Base-by-base conservation (phyloP, 1,140 invertebrate genomes). In the Helicoverpa zea region DNA sequence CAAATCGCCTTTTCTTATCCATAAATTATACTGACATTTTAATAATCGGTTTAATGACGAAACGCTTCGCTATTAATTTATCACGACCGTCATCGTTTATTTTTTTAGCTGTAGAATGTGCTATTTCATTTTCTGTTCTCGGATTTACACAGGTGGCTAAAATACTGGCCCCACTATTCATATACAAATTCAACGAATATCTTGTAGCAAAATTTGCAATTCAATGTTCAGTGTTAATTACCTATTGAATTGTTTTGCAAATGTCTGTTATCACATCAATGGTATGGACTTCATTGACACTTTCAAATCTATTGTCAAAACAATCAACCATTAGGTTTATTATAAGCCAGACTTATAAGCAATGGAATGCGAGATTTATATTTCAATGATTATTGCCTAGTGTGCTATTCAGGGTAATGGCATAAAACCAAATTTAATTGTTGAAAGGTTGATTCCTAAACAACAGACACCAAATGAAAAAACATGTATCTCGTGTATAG, bases 191-290 rank as follows among this genome's bases (percentile, higher is more conserved):
- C 70, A 73, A 43, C 35, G 49, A 14, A 1, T 58, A 35, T 58
- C 23, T 77, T 63, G 23, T 54, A 54, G 7, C 18, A 14, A 58
- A 70, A 79, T 79, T 58, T 70, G 76, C 30, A 79, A 70, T 70
- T 70, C 63, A 79, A 59, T 79, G 52, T 47, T 51, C 63, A 79
- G 68, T 79, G 64, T 79, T 70, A 79, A 79, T 68, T 79, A 49
- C 52, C 64, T n/a, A 70, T 79, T 79, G 51, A 79, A 79, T 79
- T 68, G 64, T 79, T 79, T 70, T 35, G 43, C 75, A 18, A 30
- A 77, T 70, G 18, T 47, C 52, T 59, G 54, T 79, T 75, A 56
- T 64, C 63, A 66, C 4, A 79, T 79, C 16, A 58, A 79, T 47
- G 58, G 35, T 61, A 35, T 58, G 14, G 43, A 2, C 64, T 79